A percentile compares a stretch with the other conserved stretches of the same genome.
phyloP scores from a whole-genome alignment of 2,797 vertebrate species.

The Cetoscarus ocellatus region DNA sequence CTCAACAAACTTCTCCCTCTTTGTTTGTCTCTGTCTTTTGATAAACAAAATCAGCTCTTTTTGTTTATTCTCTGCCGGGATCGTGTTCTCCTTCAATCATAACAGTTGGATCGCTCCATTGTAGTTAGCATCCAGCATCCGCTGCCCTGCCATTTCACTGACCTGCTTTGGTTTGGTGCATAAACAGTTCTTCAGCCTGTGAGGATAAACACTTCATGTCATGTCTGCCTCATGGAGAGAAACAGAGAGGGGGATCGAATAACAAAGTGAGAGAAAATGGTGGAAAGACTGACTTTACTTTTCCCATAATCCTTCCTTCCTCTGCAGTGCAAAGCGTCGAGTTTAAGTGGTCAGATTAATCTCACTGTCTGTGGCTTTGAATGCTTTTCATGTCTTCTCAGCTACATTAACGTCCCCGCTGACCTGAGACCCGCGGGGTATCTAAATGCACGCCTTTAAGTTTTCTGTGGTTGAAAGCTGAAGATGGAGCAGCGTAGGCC shows the following conservation, averaged over 20 bases:
- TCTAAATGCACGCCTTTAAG: constrained; percentile 58
- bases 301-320: constrained; percentile 20
- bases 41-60: constrained; percentile 70
- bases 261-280: constrained; percentile 1
- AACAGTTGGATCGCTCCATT: constrained; percentile 44
- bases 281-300: constrained; percentile 57
- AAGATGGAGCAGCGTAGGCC: constrained; percentile 53
- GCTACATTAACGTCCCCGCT: constrained; percentile 27
- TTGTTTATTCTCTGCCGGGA: constrained; percentile 51
- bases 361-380: constrained; percentile 19
- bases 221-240: constrained; percentile 32
- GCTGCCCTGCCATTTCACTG: constrained; percentile 26
- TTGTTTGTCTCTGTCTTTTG: constrained; percentile 37
- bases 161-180: constrained; percentile 54
- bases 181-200: constrained; percentile 67
- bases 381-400: constrained; percentile 33
- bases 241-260: background rate
- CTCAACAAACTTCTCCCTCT: constrained; percentile 16
- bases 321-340: constrained; percentile 14
- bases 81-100: constrained; percentile 60
- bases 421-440: constrained; percentile 49
- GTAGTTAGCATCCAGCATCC: constrained; percentile 43
- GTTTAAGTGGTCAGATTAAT: constrained; percentile 39
- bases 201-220: constrained; percentile 61
- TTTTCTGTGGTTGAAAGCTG: constrained; percentile 52